Base-by-base conservation (phyloP, 2,888 invertebrate genomes). In the Macropis europaea region DNA sequence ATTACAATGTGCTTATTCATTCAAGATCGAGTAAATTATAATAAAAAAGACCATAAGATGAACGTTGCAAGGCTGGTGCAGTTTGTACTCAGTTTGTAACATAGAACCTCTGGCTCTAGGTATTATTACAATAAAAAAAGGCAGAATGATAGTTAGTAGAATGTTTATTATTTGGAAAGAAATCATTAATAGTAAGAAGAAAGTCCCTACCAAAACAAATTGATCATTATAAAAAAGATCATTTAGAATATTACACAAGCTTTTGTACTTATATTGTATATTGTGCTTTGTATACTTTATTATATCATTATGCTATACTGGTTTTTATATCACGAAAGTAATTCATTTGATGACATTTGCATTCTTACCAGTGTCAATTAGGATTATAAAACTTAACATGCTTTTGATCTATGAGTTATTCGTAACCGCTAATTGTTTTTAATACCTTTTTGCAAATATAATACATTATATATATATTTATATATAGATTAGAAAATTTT, bases 191-290 rank as follows among this genome's bases (percentile, higher is more conserved):
- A 50, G 34, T 57, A 63, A 67, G 64, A 61, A 34, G 38, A 57
- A 45, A 53, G 28, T 59, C 26, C 28, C 66, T 62, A 57, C 30
- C 34, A 32, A 69, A 73, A 61, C 15, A 62, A 66, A 61, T 30
- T 47, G 34, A 53, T 54, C 34, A 47, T 74, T 74, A 50, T 74
- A 66, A 76, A 74, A 76, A 70, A 43, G 50, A 64, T 61, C 28
- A 30, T 57, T 75, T 61, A 63, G 47, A 73, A 66, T 64, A 42
- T 66, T 66, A 62, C 47, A 50, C 43, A 70, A 75, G 70, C 70
- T 59, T 69, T 76, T 76, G 74, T 76, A 76, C 74, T 72, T 72
- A 68, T 70, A 73, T 40, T 43, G 67, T 74, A 76, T 73, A 74
- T 76, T 66, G 79, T 79, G 75, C 74, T 64, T 76, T 70, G 38